Evolutionary conservation across 2,797 vertebrate genomes (phyloP), one percentile per base, ranked within the genome.

Genomic region (Gambelia wislizenii): DNA sequence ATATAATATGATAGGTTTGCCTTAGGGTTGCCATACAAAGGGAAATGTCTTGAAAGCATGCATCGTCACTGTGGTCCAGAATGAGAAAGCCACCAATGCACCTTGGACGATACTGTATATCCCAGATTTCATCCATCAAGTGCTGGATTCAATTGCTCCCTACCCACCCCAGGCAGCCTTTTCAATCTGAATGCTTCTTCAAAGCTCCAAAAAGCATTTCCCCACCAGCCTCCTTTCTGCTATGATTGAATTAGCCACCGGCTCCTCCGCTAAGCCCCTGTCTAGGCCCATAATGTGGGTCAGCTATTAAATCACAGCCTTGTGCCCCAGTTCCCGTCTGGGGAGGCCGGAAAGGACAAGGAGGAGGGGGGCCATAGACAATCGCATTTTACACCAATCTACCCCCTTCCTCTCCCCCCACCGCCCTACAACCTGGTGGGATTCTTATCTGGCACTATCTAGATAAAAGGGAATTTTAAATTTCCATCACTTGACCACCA

Each of bases 221-320:
- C 4, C 36, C 14, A 13, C 6, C 33, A 36, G 22, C 30, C 39
- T 79, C 42, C 76, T 67, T 12, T 47, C 47, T 6, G 49, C 36
- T 25, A 44, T 8, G 36, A 72, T 25, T 70, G 86, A 72, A 44
- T 87, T 74, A 27, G 36, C 67, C 16, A 25, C 78, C 49, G 25
- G 1, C 83, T 44, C n/a, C 25, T 54, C 4, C 33, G 61, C 64
- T 82, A 82, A 82, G 67, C 67, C 64, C n/a, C 36, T 30, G 78
- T 59, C 86, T 74, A 13, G 77, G 67, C 36, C 49, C 52, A 27
- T 3, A 56, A 87, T 87, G 86, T 82, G 86, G 86, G 78, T 87
- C 86, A 87, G 36, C 52, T 1, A 74, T 72, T 59, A 72, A 74
- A 44, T 12, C 85, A 8, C 1, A 4, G 25, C 27, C 67, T n/a